phyloP scores from a whole-genome alignment of 2,113 vertebrate genomes.

The Hippocampus mohnikei region DNA sequence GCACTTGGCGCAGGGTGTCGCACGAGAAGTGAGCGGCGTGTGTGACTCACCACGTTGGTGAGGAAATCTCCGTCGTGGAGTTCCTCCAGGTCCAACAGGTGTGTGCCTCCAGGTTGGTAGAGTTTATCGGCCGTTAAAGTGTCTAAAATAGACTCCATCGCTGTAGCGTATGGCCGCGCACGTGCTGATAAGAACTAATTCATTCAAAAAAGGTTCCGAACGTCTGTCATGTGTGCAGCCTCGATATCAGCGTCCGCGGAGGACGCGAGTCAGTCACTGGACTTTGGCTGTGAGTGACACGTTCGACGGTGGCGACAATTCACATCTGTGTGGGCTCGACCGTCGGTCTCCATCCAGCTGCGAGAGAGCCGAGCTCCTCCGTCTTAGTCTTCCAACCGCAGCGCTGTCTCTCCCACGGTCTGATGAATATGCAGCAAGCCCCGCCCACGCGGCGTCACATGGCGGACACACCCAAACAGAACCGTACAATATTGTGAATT shows the following conservation, averaged over 20 bases:
- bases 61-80: constrained; percentile 68
- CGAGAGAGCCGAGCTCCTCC: constrained; percentile 5
- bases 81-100: constrained; percentile 72
- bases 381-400: background rate
- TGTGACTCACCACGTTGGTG: constrained; percentile 62
- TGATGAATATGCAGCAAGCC: constrained; percentile 45
- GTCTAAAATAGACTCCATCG: constrained; percentile 66
- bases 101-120: constrained; percentile 46
- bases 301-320: constrained; percentile 6
- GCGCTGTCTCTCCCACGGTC: constrained; percentile 17
- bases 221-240: background rate
- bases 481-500: background rate
- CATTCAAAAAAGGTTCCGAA: background rate
- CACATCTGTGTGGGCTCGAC: constrained; percentile 29
- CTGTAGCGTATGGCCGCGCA: constrained; percentile 10
- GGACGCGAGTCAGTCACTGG: background rate
- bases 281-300: constrained; percentile 6
- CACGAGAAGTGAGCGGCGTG: background rate
- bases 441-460: constrained; percentile 22
- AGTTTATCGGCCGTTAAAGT: constrained; percentile 59
- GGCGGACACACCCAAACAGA: background rate
- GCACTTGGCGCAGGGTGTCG: background rate
- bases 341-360: constrained; percentile 39
- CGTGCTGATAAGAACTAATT: background rate
- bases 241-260: background rate